These are phyloP conservation scores for Cephus pulcher DNA, from an alignment of 2,888 invertebrate species.

Conservation along the genomic window DNA sequence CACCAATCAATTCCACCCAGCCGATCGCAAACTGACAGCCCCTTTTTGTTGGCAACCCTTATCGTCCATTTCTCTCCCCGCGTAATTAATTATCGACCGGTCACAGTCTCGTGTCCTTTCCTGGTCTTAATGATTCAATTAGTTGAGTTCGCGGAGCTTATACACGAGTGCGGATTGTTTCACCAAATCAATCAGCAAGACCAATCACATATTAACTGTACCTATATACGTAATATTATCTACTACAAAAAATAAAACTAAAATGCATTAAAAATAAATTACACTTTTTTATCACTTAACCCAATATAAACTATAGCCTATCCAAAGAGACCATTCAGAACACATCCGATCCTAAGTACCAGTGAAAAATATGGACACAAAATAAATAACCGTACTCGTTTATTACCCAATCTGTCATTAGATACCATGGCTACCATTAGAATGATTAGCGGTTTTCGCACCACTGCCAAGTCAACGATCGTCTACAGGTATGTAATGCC, in stretches of 20 bases:
- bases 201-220: not conserved
- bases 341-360: not conserved
- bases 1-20: not conserved
- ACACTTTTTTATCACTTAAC: not conserved
- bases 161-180: not conserved
- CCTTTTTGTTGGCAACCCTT: not conserved
- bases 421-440: conserved; percentile 35
- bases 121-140: not conserved
- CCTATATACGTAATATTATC: not conserved
- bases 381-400: not conserved
- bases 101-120: not conserved
- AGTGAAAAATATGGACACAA: not conserved
- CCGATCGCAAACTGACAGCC: not conserved
- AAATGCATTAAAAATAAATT: no score
- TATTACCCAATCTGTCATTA: conserved; percentile 41
- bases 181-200: not conserved
- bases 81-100: not conserved
- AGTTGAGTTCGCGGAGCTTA: not conserved
- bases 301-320: not conserved
- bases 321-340: not conserved
- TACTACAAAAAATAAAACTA: not conserved
- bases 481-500: not conserved
- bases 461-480: not conserved
- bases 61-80: not conserved
- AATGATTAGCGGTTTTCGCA: conserved; percentile 42